Evolutionary conservation across 2,113 vertebrate genomes (phyloP), one percentile per base, ranked within the genome.

Genomic region (Hydropotes inermis): DNA sequence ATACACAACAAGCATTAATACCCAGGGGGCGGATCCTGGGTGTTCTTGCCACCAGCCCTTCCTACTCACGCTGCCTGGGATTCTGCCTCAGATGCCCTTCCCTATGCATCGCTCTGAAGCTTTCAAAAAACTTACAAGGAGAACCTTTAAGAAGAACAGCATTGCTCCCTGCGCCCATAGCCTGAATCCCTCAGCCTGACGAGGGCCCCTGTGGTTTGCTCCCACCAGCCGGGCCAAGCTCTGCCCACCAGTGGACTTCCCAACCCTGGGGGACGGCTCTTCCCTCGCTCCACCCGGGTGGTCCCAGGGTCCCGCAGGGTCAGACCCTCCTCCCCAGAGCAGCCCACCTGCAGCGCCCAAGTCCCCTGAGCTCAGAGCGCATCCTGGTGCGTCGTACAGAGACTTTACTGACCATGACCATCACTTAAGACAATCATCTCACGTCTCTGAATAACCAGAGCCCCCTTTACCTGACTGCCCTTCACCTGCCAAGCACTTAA

Each of bases 371-470:
- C n/a, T 64, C 27, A 1, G 27, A 10, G 61, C 1, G 12, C 0
- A 1, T 33, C 92, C 17, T 0, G 43, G 33, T 2, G n/a, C 57
- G 10, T 14, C 0, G 0, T 61, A 57, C 16, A 4, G 78, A 0
- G 6, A 16, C 17, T 19, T 61, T 5, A 45, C 13, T 64, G 76
- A 39, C 45, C 17, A n/a, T 1, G 5, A 30, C 7, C 45, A 27
- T 17, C 45, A 14, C 6, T 74, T 6, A 19, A 17, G 84, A 79
- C 8, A 4, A 27, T 5, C 36, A 27, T 4, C 33, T 23, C 21
- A 1, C 1, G 15, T 52, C 50, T 13, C 1, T 4, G 64, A 50
- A 14, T 1, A 33, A 9, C 64, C 19, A 7, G 8, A 13, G 82
- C 17, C 47, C 57, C 47, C 57, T 21, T 10, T 1, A 9, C 1